Evolutionary conservation across 2,113 vertebrate species (phyloP), one percentile per base, ranked within the genome.

Genomic region (Clarias gariepinus): DNA sequence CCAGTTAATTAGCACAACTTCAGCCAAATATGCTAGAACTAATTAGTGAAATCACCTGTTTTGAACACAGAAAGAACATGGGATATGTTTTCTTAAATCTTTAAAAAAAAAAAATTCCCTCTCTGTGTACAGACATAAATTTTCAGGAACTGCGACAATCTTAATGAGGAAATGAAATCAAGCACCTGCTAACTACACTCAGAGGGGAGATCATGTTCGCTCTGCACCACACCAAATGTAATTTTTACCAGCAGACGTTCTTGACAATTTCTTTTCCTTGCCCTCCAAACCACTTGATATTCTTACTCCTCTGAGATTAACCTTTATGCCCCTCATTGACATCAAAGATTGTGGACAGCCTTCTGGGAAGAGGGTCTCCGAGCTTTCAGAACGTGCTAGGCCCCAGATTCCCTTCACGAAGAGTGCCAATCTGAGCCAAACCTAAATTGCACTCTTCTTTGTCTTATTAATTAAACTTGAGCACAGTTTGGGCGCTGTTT

Each of bases 391-490:
- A 91, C 88, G 87, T 90, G 55, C 64, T 9, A 53, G 87, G 89
- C 87, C 83, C 58, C 52, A 71, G 79, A 86, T 89, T 87, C 84
- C 83, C 86, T 81, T 82, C 87, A 85, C 88, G 69, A 83, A 78
- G 61, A 89, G 87, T 88, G 76, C 89, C 91, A 91, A 91, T 92
- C 90, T 88, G 88, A 86, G 73, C 88, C 83, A 89, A 91, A 89
- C 91, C 90, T 53, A 93, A 92, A 93, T 92, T 87, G 91, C 89
- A 89, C 89, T 89, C 88, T 58, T 92, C 93, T 94, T 95, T 95
- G 94, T 95, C 92, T 95, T 94, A 95, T 95, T 94, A 95, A 95
- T 95, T 95, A 94, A 94, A 95, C 92, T 91, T 84, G 77, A 91
- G 91, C 88, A 85, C 90, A 91, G 92, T 94, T 94, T 91, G 91